Evolutionary conservation across 2,113 vertebrate genomes (phyloP).

Genomic region (Dicentrarchus labrax): DNA sequence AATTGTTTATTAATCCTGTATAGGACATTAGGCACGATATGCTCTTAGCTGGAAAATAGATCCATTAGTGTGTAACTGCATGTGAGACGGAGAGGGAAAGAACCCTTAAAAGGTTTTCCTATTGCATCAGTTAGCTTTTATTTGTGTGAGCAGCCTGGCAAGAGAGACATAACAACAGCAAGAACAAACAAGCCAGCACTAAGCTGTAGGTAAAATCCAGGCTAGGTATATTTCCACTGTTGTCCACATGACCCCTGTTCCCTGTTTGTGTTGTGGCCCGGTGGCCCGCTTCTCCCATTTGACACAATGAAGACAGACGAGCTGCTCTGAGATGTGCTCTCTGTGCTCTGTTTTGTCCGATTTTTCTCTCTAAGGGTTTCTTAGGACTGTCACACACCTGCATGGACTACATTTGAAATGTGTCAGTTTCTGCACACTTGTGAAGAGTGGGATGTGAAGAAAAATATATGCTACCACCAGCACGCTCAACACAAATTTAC

Average conservation of each 20-base stretch:
- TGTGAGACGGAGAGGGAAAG: slow-evolving; percentile 38
- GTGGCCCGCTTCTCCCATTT: slow-evolving; percentile 39
- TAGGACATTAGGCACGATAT: slow-evolving; percentile 64
- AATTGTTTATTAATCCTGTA: slow-evolving; percentile 73
- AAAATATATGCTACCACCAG: background rate
- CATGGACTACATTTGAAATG: slow-evolving; percentile 33
- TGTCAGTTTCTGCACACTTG: background rate
- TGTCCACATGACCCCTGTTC: slow-evolving; percentile 45
- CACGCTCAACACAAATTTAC: no score
- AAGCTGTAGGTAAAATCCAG: slow-evolving; percentile 27
- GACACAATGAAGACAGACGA: slow-evolving; percentile 71
- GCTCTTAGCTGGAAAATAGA: slow-evolving; percentile 74
- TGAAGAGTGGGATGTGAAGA: background rate
- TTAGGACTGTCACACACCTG: slow-evolving; percentile 42
- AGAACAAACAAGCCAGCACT: slow-evolving; percentile 25
- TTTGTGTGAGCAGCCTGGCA: slow-evolving; percentile 40
- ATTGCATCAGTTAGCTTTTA: slow-evolving; percentile 67
- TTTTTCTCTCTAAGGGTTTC: slow-evolving; percentile 15
- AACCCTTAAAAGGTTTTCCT: slow-evolving; percentile 77
- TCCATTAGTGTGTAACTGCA: slow-evolving; percentile 74
- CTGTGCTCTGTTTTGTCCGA: slow-evolving; percentile 22
- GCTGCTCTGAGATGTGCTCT: slow-evolving; percentile 38
- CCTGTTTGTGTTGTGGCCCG: slow-evolving; percentile 26
- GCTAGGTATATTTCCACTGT: slow-evolving; percentile 18
- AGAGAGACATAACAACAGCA: slow-evolving; percentile 21